Base-by-base conservation (phyloP, 2,888 invertebrate species). In the Pseudococcus longispinus region DNA sequence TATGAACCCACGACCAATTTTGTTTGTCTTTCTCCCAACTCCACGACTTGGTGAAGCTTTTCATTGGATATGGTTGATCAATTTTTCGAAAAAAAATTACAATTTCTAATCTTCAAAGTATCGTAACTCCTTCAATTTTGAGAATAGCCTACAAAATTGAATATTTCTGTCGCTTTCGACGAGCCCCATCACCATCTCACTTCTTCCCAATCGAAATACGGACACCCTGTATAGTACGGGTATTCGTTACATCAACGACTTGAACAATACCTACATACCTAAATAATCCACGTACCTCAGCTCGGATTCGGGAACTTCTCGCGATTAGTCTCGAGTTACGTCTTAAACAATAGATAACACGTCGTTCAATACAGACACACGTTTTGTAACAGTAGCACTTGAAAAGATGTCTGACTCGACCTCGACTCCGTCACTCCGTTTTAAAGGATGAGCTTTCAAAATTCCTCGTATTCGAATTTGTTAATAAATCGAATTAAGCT, bases 391-490 rank as follows among this genome's bases (percentile, higher is more conserved):
- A 60, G 23, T 23, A 15, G 23, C 23, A 23, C 23, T 60, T 23
- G 60, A 60, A 55, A 60, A 20, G 60, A 60, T 60, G 23, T 60
- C 60, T 60, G 1, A 23, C 60, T 13, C 60, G 60, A 60, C 60
- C 74, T 74, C 74, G 32, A 74, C 32, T 18, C 32, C 3, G 18
- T 32, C 32, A 18, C 0, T 18, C 18, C 18, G 5, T 74, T 74
- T 74, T 74, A 74, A 74, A 74, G 32, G 74, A 74, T 74, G 74
- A 74, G 74, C 74, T 74, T 74, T 74, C 74, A 32, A 74, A 74
- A 60, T 11, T 5, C 20, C 9, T 8, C 5, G 2, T 6, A 23
- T 20, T 9, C 23, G 60, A 60, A 60, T 60, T 60, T 60, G 60
- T 60, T 8, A 0, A 15, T 20, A 60, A 5, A 60, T 60, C 60